phyloP scores from a whole-genome alignment of 2,113 vertebrate species.

The Neofelis nebulosa region DNA sequence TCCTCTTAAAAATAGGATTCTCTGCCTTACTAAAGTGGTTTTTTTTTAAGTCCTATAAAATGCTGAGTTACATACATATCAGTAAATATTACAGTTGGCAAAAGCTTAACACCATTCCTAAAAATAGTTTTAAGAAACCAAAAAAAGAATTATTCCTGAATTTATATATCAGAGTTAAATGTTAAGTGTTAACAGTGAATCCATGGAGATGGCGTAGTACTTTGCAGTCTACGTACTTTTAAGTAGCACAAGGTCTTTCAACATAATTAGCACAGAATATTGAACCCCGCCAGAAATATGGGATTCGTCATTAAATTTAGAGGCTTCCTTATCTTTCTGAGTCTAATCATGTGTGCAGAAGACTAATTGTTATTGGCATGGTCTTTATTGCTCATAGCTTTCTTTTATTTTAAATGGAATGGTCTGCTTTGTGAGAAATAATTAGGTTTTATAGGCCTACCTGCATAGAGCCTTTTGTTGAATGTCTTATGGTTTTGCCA shows the following conservation, averaged over 20 bases:
- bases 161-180: conserved; percentile 66
- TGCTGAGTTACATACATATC: conserved; percentile 16
- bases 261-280: conserved; percentile 88
- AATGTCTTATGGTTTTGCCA: conserved; percentile 89
- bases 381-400: conserved; percentile 91
- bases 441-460: conserved; percentile 95
- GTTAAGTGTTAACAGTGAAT: conserved; percentile 75
- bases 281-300: conserved; percentile 87
- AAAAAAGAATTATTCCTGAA: not conserved
- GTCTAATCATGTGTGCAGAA: conserved; percentile 92
- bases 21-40: not conserved
- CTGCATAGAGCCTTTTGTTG: conserved; percentile 88
- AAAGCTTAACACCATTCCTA: conserved; percentile 20
- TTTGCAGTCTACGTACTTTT: conserved; percentile 79
- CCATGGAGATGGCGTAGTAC: conserved; percentile 70
- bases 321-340: conserved; percentile 89
- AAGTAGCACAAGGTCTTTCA: conserved; percentile 84
- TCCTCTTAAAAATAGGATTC: not conserved
- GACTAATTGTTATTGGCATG: conserved; percentile 94
- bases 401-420: conserved; percentile 91
- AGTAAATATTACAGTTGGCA: conserved; percentile 32
- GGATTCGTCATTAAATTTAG: conserved; percentile 91
- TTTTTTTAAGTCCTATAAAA: not conserved
- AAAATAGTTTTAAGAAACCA: conserved; percentile 27
- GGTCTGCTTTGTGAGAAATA: conserved; percentile 92